Conservation (phyloP, 2,113 vertebrate genomes). For the Vombatus ursinus region DNA sequence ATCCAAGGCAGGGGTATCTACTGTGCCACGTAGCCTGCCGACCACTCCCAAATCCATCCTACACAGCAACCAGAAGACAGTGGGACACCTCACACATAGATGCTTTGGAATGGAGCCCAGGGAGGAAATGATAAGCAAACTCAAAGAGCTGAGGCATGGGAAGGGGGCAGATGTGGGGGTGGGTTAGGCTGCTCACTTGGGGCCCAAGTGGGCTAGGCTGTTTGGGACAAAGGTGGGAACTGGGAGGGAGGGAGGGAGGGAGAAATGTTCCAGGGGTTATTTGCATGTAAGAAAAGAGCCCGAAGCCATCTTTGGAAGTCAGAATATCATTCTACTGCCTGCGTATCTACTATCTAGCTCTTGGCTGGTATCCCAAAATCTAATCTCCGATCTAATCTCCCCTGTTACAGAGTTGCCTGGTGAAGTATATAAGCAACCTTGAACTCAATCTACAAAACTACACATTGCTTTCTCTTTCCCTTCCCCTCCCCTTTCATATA, state of each 20-base stretch:
- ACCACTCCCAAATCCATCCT: background rate
- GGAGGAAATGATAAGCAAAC: background rate
- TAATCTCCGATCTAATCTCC: slow-evolving; percentile 1
- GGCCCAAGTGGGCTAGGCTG: background rate
- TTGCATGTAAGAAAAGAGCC: slow-evolving; percentile 11
- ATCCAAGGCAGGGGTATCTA: background rate
- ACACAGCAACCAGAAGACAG: background rate
- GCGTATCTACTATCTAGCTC: background rate
- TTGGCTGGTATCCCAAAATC: background rate
- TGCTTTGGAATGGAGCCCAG: background rate
- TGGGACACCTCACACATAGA: background rate
- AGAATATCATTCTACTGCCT: background rate
- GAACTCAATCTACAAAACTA: background rate
- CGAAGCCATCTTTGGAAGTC: background rate
- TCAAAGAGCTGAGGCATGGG: fast-evolving
- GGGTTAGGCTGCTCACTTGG: background rate
- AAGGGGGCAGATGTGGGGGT: background rate
- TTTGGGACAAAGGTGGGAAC: background rate
- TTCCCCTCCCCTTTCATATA: background rate
- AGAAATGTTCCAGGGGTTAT: background rate
- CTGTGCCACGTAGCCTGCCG: background rate
- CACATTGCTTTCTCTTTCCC: background rate
- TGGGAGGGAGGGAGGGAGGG: background rate
- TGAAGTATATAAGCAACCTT: background rate
- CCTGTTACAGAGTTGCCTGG: background rate